phyloP scores from a whole-genome alignment of 2,113 vertebrate species.

The Psittacula cyanocephala region DNA sequence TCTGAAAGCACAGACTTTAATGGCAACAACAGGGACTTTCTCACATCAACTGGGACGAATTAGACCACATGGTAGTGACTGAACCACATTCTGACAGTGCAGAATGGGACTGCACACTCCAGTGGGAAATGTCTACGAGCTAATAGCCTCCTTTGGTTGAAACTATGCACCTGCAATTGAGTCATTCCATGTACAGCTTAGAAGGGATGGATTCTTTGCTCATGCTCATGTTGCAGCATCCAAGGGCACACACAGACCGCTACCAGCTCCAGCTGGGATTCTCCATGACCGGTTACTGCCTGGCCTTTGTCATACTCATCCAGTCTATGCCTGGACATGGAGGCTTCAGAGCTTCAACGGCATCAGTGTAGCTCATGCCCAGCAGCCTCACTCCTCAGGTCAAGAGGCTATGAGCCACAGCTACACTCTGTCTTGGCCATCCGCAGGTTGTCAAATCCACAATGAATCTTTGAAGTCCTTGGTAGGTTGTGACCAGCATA shows the following conservation, averaged over 20 bases:
- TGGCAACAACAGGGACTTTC: neutral
- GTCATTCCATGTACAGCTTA: neutral
- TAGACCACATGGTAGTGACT: fast-evolving
- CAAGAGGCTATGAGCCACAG: neutral
- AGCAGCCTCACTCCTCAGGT: neutral
- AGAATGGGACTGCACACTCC: neutral
- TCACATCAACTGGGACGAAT: neutral
- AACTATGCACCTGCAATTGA: fast-evolving
- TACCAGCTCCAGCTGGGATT: neutral
- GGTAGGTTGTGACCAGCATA: neutral
- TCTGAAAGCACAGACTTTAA: neutral
- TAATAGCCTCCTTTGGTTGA: neutral
- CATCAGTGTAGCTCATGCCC: fast-evolving
- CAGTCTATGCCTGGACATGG: neutral
- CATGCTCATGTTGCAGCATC: neutral
- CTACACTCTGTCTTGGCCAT: neutral
- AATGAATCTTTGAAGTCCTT: neutral
- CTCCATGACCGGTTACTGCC: neutral
- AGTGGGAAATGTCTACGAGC: neutral
- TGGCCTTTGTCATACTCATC: neutral
- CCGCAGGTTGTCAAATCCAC: neutral
- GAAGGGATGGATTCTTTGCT: neutral
- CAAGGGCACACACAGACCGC: neutral
- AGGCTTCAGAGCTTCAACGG: neutral
- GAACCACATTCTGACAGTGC: neutral